Evolutionary conservation across 1,140 invertebrate genomes (phyloP).

Genomic region (Trachelipus rathkii): DNA sequence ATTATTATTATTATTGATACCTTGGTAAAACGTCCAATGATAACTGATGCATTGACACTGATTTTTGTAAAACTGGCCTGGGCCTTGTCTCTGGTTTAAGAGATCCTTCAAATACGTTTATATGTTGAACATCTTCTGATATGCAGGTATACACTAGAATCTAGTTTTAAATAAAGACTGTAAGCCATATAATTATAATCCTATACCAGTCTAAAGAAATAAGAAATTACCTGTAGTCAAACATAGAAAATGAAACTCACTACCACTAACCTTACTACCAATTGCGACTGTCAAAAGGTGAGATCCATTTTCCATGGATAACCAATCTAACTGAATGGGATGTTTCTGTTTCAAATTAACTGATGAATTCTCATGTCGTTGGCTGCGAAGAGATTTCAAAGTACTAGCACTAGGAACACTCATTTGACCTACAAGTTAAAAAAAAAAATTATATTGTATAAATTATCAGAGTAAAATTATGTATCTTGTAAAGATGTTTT

Average conservation of each 20-base stretch:
- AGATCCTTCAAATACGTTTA: constrained; percentile 83
- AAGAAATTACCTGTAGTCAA: no score
- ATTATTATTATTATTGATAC: neutral
- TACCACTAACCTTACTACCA: constrained; percentile 66
- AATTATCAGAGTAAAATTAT: neutral
- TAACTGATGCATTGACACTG: constrained; percentile 48
- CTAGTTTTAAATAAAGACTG: constrained; percentile 39
- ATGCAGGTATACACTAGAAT: constrained; percentile 78
- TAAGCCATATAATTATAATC: no score
- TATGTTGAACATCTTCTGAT: constrained; percentile 75
- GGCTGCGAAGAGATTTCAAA: constrained; percentile 74
- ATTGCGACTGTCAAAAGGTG: constrained; percentile 96
- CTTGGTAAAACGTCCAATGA: constrained; percentile 32
- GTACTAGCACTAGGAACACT: constrained; percentile 91
- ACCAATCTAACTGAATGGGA: constrained; percentile 92
- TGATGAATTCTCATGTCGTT: constrained; percentile 44
- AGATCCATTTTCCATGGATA: constrained; percentile 96
- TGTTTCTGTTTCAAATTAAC: constrained; percentile 52
- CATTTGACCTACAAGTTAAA: constrained; percentile 58
- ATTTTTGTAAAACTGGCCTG: constrained; percentile 75
- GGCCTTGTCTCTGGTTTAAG: constrained; percentile 73
- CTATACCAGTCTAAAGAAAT: no score
- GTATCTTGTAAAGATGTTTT: no score
- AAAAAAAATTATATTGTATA: neutral
- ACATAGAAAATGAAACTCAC: no score